Evolutionary conservation across 2,797 vertebrate species (phyloP).

Genomic region (Acridotheres tristis): DNA sequence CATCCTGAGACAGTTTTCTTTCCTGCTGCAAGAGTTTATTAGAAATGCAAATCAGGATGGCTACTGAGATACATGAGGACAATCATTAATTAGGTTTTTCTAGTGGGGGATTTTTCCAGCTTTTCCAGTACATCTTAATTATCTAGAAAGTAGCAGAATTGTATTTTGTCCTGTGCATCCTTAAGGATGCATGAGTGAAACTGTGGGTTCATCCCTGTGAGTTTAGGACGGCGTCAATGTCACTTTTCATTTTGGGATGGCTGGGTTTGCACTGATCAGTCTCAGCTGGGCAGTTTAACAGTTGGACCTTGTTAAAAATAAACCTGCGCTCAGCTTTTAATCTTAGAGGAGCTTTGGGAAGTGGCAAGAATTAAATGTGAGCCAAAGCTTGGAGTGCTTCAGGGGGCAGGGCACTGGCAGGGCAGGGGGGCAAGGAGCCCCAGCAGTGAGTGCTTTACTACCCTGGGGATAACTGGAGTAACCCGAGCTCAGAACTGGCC

Average conservation of each 20-base stretch:
- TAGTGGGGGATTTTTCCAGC: neutral
- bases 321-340: neutral
- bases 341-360: neutral
- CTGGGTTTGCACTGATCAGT: neutral
- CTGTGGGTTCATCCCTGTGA: neutral
- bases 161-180: neutral
- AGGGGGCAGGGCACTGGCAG: neutral
- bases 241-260: neutral
- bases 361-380: neutral
- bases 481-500: neutral
- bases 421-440: neutral
- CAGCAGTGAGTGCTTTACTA: neutral
- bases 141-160: neutral
- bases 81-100: neutral
- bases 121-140: neutral
- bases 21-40: neutral
- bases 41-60: neutral
- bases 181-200: neutral
- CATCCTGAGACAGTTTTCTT: neutral
- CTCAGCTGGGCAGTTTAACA: neutral
- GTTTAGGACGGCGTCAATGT: neutral
- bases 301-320: neutral
- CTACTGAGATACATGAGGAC: neutral
- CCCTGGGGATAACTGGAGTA: neutral
- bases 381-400: no score